phyloP scores from a whole-genome alignment of 2,888 invertebrate genomes.

The Abrostola tripartita region DNA sequence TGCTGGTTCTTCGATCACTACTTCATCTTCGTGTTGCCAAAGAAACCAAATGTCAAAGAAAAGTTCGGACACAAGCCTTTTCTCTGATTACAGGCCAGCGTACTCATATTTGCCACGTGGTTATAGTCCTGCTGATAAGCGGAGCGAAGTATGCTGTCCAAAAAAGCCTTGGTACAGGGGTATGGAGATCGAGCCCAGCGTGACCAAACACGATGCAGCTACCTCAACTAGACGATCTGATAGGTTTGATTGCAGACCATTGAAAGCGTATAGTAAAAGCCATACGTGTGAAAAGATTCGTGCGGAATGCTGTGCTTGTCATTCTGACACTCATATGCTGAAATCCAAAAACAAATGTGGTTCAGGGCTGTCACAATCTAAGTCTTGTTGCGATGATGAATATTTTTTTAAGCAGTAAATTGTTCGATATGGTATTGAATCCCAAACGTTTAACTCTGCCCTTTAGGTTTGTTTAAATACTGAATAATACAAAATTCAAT shows the following conservation, averaged over 20 bases:
- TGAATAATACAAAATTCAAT: background rate
- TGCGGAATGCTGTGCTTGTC: background rate
- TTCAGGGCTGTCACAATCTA: background rate
- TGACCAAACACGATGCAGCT: background rate
- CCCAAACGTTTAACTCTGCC: background rate
- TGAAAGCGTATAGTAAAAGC: background rate
- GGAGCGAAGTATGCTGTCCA: background rate
- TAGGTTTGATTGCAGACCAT: conserved; percentile 7
- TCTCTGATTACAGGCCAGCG: background rate
- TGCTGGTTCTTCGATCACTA: background rate
- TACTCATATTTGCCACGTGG: background rate
- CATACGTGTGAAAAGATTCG: conserved; percentile 6
- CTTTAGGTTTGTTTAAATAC: background rate
- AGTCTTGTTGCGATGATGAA: background rate
- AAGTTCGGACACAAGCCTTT: background rate
- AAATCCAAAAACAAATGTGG: background rate
- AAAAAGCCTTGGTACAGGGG: background rate
- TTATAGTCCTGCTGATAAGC: background rate
- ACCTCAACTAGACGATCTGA: conserved; percentile 5
- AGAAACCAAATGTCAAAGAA: background rate
- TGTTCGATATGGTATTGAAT: background rate
- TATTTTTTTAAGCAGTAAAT: background rate
- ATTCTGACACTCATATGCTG: conserved; percentile 18
- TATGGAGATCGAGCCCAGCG: background rate
- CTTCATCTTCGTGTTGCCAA: background rate